phyloP scores from a whole-genome alignment of 2,113 vertebrate species.

The Diphyllodes magnificus region DNA sequence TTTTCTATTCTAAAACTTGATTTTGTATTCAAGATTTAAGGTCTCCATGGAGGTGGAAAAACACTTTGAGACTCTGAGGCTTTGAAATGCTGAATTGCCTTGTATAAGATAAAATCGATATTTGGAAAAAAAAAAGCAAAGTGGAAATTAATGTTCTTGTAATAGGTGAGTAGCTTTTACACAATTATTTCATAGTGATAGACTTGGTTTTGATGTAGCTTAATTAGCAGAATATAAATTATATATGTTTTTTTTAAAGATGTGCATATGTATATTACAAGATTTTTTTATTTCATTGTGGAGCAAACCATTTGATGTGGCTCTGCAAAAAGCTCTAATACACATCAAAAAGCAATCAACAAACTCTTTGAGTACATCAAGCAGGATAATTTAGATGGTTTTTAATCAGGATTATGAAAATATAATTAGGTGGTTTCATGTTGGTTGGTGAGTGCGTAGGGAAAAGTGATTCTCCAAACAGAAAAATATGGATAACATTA shows the following conservation, averaged over 20 bases:
- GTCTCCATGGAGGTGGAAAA: slow-evolving; percentile 50
- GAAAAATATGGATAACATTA: slow-evolving; percentile 65
- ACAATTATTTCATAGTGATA: slow-evolving; percentile 63
- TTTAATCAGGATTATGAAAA: slow-evolving; percentile 77
- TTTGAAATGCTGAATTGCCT: slow-evolving; percentile 49
- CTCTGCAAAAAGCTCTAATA: slow-evolving; percentile 68
- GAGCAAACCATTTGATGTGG: slow-evolving; percentile 69
- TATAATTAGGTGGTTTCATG: slow-evolving; percentile 77
- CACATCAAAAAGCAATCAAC: slow-evolving; percentile 77
- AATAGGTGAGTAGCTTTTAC: slow-evolving; percentile 65
- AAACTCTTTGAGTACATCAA: slow-evolving; percentile 75
- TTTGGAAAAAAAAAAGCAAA: slow-evolving; percentile 30
- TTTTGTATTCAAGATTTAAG: slow-evolving; percentile 50
- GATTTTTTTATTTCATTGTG: slow-evolving; percentile 63
- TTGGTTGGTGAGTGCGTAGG: slow-evolving; percentile 65
- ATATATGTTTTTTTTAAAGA: slow-evolving; percentile 62
- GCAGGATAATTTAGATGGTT: slow-evolving; percentile 74
- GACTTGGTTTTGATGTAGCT: slow-evolving; percentile 62
- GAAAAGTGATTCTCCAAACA: slow-evolving; percentile 70
- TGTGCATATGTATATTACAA: slow-evolving; percentile 55
- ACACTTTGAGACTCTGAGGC: slow-evolving; percentile 17
- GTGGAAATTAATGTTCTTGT: slow-evolving; percentile 68
- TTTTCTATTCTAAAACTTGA: slow-evolving; percentile 51
- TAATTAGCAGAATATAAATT: slow-evolving; percentile 75
- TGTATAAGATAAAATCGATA: slow-evolving; percentile 57